These are phyloP conservation scores for Aphelenchoides fujianensis DNA, from an alignment of 1,140 invertebrate species.

Conservation along the genomic window DNA sequence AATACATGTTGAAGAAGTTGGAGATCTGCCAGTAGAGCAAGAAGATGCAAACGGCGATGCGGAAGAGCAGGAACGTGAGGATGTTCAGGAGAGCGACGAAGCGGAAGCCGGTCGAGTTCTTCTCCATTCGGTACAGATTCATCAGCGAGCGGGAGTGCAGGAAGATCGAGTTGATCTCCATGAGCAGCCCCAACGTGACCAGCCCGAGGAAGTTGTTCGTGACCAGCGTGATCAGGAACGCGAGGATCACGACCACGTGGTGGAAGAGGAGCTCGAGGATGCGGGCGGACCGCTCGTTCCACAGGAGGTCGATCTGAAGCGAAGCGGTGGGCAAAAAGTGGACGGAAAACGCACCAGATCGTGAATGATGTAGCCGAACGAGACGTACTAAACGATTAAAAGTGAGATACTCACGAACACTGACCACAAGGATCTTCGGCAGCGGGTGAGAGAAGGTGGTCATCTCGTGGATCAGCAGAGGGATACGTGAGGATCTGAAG, in stretches of 20 bases:
- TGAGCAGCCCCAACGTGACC: conserved; percentile 57
- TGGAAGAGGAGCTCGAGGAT: conserved; percentile 61
- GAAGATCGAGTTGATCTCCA: conserved; percentile 60
- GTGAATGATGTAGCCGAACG: conserved; percentile 56
- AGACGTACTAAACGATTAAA: conserved; percentile 40
- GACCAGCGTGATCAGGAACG: conserved; percentile 48
- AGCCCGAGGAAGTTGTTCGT: conserved; percentile 49
- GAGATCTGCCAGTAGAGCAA: conserved; percentile 54
- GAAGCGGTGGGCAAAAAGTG: not conserved
- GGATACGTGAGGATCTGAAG: conserved; percentile 42
- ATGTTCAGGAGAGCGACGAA: conserved; percentile 59
- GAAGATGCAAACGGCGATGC: conserved; percentile 54
- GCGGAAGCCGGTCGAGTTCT: conserved; percentile 55
- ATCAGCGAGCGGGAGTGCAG: conserved; percentile 54
- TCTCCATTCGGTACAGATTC: conserved; percentile 55
- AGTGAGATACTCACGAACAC: conserved; percentile 4
- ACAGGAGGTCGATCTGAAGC: conserved; percentile 37
- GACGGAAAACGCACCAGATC: conserved; percentile 44
- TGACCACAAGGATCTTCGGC: conserved; percentile 32
- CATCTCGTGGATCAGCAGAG: conserved; percentile 42
- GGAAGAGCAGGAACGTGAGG: conserved; percentile 55
- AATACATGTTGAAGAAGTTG: conserved; percentile 27
- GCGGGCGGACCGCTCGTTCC: conserved; percentile 57
- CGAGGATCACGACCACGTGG: conserved; percentile 56
- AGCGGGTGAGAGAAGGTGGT: conserved; percentile 32